phyloP scores from a whole-genome alignment of 2,797 vertebrate genomes.

The Clarias laeviceps region DNA sequence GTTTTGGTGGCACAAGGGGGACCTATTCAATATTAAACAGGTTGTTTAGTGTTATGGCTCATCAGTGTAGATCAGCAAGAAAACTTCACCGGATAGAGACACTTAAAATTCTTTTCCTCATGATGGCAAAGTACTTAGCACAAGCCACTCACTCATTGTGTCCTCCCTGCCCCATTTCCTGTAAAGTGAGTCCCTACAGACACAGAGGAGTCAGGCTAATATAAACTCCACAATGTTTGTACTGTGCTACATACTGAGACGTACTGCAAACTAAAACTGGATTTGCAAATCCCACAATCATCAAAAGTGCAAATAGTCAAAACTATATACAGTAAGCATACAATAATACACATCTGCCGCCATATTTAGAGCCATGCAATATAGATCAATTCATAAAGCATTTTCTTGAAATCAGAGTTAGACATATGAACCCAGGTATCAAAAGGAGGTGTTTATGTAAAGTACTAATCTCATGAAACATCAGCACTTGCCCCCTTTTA shows the following conservation, averaged over 20 bases:
- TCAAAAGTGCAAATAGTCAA: background rate
- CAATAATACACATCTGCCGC: slow-evolving; percentile 30
- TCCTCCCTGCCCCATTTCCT: slow-evolving; percentile 26
- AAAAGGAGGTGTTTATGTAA: slow-evolving; percentile 16
- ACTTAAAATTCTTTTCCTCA: slow-evolving; percentile 24
- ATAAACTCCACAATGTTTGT: slow-evolving; percentile 5
- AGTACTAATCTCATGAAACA: slow-evolving; percentile 7
- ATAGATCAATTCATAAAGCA: slow-evolving; percentile 12
- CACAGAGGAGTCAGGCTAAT: background rate
- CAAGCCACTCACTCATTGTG: background rate
- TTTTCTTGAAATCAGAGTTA: slow-evolving; percentile 27
- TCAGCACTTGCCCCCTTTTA: slow-evolving; percentile 9
- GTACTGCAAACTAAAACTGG: slow-evolving; percentile 8
- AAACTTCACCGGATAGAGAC: background rate
- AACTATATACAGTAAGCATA: slow-evolving; percentile 15
- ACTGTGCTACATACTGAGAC: background rate
- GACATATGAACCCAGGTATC: slow-evolving; percentile 4
- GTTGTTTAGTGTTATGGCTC: background rate
- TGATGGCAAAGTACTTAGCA: slow-evolving; percentile 14
- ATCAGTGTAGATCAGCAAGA: background rate
- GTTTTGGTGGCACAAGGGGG: too few relatives aligned
- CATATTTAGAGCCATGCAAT: background rate
- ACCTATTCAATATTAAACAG: too few relatives aligned
- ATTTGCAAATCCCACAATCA: slow-evolving; percentile 5
- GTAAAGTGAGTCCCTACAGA: slow-evolving; percentile 1